Conservation (phyloP, 2,888 invertebrate species). For the Sclerodermus sp. region DNA sequence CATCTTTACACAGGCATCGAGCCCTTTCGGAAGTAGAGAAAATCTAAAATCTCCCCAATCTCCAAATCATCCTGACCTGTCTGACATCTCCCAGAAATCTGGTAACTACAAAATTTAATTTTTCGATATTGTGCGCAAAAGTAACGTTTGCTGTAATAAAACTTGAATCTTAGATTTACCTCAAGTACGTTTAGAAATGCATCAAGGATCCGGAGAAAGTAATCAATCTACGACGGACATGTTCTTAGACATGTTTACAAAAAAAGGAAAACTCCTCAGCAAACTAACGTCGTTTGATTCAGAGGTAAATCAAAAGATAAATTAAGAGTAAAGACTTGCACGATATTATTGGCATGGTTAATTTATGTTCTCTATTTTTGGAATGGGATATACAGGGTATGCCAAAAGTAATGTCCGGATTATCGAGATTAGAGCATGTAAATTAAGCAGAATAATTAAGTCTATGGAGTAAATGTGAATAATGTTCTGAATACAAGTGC, state of each 20-base stretch:
- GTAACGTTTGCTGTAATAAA: not conserved
- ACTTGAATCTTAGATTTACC: constrained; percentile 59
- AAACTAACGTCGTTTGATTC: constrained; percentile 89
- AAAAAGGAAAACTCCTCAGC: constrained; percentile 85
- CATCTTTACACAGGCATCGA: constrained; percentile 59
- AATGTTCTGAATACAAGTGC: too few relatives aligned
- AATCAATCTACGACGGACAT: constrained; percentile 85
- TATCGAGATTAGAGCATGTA: not conserved
- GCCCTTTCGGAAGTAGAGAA: constrained; percentile 71
- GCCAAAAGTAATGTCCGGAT: not conserved
- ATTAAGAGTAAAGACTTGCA: not conserved
- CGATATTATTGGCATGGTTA: constrained; percentile 3
- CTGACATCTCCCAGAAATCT: constrained; percentile 67
- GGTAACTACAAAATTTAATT: constrained; percentile 47
- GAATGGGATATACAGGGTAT: not conserved
- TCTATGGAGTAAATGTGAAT: too few relatives aligned
- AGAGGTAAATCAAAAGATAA: constrained; percentile 68
- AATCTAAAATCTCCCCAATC: constrained; percentile 69
- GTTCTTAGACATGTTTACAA: constrained; percentile 91
- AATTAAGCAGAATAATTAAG: not conserved
- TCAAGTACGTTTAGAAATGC: constrained; percentile 62
- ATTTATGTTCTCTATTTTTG: not conserved
- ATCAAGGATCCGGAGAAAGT: constrained; percentile 67
- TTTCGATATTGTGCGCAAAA: not conserved
- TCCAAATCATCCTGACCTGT: constrained; percentile 49